Evolutionary conservation across 2,113 vertebrate species (phyloP), one percentile per base, ranked within the genome.

Genomic region (Grus americana): DNA sequence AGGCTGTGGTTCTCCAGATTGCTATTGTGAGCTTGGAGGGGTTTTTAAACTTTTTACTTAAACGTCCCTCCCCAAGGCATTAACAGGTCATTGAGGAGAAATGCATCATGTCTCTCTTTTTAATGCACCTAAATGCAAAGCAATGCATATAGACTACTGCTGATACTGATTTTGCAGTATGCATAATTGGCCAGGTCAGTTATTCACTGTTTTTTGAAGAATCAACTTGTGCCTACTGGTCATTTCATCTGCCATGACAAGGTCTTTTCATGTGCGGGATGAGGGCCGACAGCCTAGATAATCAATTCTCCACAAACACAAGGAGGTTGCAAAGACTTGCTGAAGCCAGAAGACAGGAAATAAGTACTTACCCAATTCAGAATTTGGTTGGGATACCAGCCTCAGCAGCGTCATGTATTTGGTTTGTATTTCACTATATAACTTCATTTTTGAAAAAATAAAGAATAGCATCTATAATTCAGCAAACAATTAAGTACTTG

Each of bases 311-410:
- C 17, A 71, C 17, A 66, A 61, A 67, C 23, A 59, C 13, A 38
- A 27, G 9, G 73, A 91, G 10, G 12, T 7, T 84, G 9, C 18
- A 62, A 72, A 55, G 42, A 46, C 6, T 57, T 79, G 29, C 14
- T 65, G 36, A 83, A 86, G 27, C 15, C 21, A 40, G 19, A 59
- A 49, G 20, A 55, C 9, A 85, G 15, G 10, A 82, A 40, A 59
- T 17, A 36, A 0, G 4, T 57, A n/a, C 10, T 44, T 58, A 58
- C 0, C 1, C 11, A 36, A 26, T 15, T 30, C 34, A 67, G 42
- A 78, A 81, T 44, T 65, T 92, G 23, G 36, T 34, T 46, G 46
- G 38, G 21, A 47, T 55, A 71, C 4, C 2, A 74, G 36, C 32
- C 20, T 58, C 34, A 86, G 50, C 24, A 70, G 5, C 34, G 6